Conservation (phyloP, 2,797 vertebrate genomes). For the Dallia pectoralis region DNA sequence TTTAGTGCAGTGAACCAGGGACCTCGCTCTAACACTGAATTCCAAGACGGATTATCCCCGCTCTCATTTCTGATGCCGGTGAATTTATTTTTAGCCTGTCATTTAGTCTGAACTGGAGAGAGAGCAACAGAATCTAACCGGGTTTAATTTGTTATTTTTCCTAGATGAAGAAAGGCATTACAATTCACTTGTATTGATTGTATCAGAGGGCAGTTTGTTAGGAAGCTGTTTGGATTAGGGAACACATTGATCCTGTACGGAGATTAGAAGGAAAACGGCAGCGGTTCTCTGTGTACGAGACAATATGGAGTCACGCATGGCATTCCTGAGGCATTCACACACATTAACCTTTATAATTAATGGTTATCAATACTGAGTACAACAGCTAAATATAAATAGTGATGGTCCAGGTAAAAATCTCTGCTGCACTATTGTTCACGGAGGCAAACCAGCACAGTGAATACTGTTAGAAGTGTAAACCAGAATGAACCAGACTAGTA, state of each 20-base stretch:
- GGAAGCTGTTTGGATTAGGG: neutral
- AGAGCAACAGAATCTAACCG: neutral
- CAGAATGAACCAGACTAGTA: no score
- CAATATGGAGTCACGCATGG: constrained; percentile 3
- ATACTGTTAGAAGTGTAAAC: no score
- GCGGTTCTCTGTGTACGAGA: neutral
- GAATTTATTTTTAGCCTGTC: neutral
- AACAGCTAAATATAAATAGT: neutral
- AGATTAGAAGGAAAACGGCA: constrained; percentile 2
- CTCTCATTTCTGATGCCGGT: neutral
- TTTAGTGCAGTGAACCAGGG: neutral
- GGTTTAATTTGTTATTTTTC: neutral
- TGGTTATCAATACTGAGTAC: neutral
- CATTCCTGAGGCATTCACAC: neutral
- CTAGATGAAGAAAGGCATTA: neutral
- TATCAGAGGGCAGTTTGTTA: neutral
- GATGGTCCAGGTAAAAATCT: neutral
- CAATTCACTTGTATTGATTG: neutral
- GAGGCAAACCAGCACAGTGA: no score
- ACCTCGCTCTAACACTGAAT: neutral
- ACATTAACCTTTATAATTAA: neutral
- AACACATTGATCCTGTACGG: neutral
- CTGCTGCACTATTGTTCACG: neutral
- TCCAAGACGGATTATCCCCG: neutral
- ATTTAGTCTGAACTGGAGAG: neutral